Base-by-base conservation (phyloP, 1,140 invertebrate genomes). In the Drosophila kohkoa region DNA sequence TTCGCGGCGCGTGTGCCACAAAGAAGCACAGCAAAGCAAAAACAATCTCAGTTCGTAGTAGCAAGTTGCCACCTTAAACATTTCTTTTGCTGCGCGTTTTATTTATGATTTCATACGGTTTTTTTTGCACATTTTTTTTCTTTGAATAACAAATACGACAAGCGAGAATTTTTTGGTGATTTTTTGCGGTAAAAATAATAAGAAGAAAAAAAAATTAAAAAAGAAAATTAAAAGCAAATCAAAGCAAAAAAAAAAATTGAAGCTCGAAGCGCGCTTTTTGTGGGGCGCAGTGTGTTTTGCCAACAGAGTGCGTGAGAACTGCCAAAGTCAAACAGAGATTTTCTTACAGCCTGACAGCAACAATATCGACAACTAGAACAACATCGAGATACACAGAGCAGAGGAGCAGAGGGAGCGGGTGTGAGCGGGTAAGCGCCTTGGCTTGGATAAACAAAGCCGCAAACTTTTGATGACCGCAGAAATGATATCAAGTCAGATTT, bases 401-500 rank as follows among this genome's bases (percentile, higher is more conserved):
- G 51, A 13, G 16, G 6, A 11, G 25, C 1, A 2, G 8, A 32
- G 38, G 41, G 13, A 25, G 8, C 3, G 15, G 43, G n/a, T 45
- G 48, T 45, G 48, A 30, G 48, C 55, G 55, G 71, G 71, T 74
- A 68, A 74, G 71, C 57, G 20, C 20, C 38, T 25, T 38, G 46
- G 8, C 7, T 49, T 51, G 5, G 20, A 32, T 45, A 72, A 66
- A 25, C 69, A 72, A 66, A 60, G 63, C 62, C 43, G 4, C 52
- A 72, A 66, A 0, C 52, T 58, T 35, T 49, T 43, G 45, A 43
- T 35, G 54, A 51, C 69, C 69, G 25, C 63, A 67, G 48, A 62
- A 57, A 58, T 64, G n/a, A 70, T 70, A 70, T 70, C 66, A 59
- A 75, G 55, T 59, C 25, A 46, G 49, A 68, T 60, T 74, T 58